Percentiles rank a stretch among this genome's conserved stretches.
phyloP scores from a whole-genome alignment of 2,888 invertebrate genomes.

The Chromoteleia sp. region DNA sequence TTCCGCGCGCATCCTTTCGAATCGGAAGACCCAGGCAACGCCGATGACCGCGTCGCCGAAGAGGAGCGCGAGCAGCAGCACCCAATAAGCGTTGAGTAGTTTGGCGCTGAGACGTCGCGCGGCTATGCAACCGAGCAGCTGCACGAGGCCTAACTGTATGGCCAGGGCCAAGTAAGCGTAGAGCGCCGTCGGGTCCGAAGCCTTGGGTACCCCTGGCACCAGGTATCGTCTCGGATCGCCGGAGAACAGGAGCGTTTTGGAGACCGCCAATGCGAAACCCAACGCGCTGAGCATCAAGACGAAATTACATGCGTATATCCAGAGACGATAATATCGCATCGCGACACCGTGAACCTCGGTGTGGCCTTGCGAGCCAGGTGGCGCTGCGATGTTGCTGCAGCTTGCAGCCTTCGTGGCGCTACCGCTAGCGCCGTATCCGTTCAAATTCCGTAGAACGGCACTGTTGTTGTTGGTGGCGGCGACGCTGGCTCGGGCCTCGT shows the following conservation, averaged over 20 bases:
- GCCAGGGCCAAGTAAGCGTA: slow-evolving; percentile 94
- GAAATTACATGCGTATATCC: slow-evolving; percentile 97
- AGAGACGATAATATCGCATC: slow-evolving; percentile 94
- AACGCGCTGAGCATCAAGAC: slow-evolving; percentile 93
- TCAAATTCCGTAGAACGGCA: slow-evolving; percentile 61
- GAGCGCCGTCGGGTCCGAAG: slow-evolving; percentile 92
- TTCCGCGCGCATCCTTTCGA: slow-evolving; percentile 91
- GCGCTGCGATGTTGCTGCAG: slow-evolving; percentile 77
- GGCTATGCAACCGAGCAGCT: slow-evolving; percentile 92
- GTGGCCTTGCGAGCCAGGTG: slow-evolving; percentile 86
- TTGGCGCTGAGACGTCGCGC: slow-evolving; percentile 92
- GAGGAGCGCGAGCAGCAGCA: slow-evolving; percentile 90
- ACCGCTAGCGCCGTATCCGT: slow-evolving; percentile 61
- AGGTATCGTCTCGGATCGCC: slow-evolving; percentile 90
- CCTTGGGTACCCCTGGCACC: slow-evolving; percentile 89
- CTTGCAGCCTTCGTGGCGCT: slow-evolving; percentile 71
- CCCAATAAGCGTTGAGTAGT: slow-evolving; percentile 93
- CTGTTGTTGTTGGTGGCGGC: slow-evolving; percentile 71
- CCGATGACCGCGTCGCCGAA: slow-evolving; percentile 94
- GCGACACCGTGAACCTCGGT: slow-evolving; percentile 87
- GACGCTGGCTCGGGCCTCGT: slow-evolving; percentile 58
- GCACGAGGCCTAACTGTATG: slow-evolving; percentile 89
- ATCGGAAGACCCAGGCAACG: slow-evolving; percentile 93
- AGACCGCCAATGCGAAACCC: slow-evolving; percentile 92
- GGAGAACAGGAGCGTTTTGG: slow-evolving; percentile 87